Evolutionary conservation across 2,797 vertebrate species (phyloP), one percentile per base, ranked within the genome.

Genomic region (Furcifer pardalis): DNA sequence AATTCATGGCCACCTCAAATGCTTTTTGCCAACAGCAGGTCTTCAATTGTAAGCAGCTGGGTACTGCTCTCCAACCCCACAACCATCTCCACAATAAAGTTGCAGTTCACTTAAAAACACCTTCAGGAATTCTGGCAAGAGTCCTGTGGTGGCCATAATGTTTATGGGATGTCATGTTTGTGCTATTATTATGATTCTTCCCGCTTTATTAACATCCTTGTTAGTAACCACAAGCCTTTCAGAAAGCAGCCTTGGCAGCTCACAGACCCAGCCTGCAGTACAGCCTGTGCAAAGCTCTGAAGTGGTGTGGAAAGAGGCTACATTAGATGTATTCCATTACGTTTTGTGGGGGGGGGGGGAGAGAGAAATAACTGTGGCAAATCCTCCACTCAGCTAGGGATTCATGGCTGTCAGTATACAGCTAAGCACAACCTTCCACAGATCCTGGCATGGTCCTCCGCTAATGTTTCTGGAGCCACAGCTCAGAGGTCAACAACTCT

Each of bases 21-120:
- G 73, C 84, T 75, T 81, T 94, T 94, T 56, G 52, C 52, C 52
- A 89, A 84, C 95, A 96, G 93, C n/a, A 88, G 84, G 77, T 83
- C 80, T 92, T 93, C 62, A 96, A 96, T 96, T 94, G 94, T 85
- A 95, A 96, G 95, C 97, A 98, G 96, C 96, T 97, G 97, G 92
- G 81, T 91, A 75, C 93, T 76, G 93, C 96, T 94, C 96, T 95
- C 91, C 85, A 84, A 91, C 90, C 87, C 87, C 85, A 2, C 52
- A 91, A 91, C 95, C 94, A 94, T 92, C 92, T 89, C 92, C 94
- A 92, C 96, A 95, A 62, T 60, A 95, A 81, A 91, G 77, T 86
- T 86, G 90, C 91, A 96, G 93, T 93, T 95, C 91, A 92, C 85
- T 94, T 93, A 86, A 94, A 95, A 94, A 92, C 89, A 93, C 90